A percentile compares a stretch with the other conserved stretches of the same genome.
These are phyloP conservation scores for Falco concolor DNA, from an alignment of 2,797 vertebrate genomes.

Conservation along the genomic window DNA sequence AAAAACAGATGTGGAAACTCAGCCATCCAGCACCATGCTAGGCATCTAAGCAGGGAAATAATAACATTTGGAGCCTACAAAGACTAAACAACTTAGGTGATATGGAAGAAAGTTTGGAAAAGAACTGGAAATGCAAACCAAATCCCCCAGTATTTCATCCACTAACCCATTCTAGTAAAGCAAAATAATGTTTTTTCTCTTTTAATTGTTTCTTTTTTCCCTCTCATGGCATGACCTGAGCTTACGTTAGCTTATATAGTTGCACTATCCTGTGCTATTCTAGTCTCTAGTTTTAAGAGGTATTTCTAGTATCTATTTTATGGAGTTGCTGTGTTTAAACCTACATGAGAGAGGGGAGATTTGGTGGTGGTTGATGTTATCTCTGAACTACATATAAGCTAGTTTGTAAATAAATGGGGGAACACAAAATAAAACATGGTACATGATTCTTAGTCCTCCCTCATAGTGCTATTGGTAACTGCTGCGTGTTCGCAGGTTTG, in stretches of 20 bases:
- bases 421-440: not conserved
- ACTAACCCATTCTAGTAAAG: not conserved
- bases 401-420: not conserved
- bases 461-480: not conserved
- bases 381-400: not conserved
- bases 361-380: not conserved
- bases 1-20: not conserved
- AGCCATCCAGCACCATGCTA: not conserved
- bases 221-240: not conserved
- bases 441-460: not conserved
- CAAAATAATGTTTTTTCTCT: not conserved
- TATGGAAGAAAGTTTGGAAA: not conserved
- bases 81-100: not conserved
- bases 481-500: not conserved
- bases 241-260: not conserved
- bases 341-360: not conserved
- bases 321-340: not conserved
- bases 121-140: not conserved
- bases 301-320: not conserved
- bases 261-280: not conserved
- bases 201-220: not conserved
- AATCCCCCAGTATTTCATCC: not conserved
- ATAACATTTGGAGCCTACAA: not conserved
- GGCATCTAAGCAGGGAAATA: not conserved
- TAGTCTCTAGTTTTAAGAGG: not conserved